Evolutionary conservation across 2,113 vertebrate genomes (phyloP).

Genomic region (Sterrhoptilus dennistouni): DNA sequence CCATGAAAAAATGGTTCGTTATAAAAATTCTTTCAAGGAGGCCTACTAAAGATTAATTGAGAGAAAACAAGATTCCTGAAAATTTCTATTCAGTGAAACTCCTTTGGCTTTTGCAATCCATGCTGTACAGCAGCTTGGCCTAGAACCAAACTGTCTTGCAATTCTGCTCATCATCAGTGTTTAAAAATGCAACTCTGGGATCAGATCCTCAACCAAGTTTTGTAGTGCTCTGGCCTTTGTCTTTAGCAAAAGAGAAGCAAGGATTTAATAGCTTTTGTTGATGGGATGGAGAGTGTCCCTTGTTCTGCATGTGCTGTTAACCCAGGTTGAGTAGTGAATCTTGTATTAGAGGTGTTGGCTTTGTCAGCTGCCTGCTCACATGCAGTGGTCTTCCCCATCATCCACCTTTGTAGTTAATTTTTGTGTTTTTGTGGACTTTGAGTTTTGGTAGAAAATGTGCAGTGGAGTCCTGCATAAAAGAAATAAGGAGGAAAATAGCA

Average conservation of each 20-base stretch:
- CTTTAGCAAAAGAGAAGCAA: background rate
- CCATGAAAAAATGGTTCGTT: background rate
- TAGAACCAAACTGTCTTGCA: background rate
- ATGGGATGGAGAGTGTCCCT: background rate
- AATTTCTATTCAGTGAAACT: background rate
- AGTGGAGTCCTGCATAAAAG: background rate
- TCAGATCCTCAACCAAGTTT: background rate
- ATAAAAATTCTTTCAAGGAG: background rate
- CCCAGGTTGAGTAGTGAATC: fast-evolving
- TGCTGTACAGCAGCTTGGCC: background rate
- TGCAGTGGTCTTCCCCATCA: fast-evolving
- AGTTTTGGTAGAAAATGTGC: background rate
- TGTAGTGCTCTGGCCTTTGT: background rate
- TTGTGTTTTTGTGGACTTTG: background rate
- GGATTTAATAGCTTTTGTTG: background rate
- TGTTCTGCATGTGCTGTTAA: fast-evolving
- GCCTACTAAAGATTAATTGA: background rate
- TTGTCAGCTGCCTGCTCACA: fast-evolving
- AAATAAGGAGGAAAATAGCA: background rate
- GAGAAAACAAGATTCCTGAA: background rate
- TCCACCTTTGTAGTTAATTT: background rate
- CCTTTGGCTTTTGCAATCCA: background rate
- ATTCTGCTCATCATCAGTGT: background rate
- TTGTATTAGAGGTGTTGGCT: background rate
- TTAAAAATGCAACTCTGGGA: background rate